A percentile compares a stretch with the other conserved stretches of the same genome.
These are phyloP conservation scores for Parnassius mnemosyne DNA, from an alignment of 2,888 invertebrate genomes.

Conservation along the genomic window DNA sequence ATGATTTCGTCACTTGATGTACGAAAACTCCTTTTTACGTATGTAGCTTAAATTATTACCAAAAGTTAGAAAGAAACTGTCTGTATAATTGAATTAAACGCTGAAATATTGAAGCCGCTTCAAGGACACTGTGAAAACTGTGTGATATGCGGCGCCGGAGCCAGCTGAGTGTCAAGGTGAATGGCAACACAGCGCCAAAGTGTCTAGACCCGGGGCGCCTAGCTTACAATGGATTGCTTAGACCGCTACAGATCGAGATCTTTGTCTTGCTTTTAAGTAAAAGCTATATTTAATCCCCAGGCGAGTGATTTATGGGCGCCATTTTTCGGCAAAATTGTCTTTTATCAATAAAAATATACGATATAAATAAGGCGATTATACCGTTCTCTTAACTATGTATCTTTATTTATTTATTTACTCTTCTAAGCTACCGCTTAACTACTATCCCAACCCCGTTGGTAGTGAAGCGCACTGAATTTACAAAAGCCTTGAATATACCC, in stretches of 20 bases:
- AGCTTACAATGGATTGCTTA: neutral
- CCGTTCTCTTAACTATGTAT: no score
- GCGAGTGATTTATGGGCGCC: neutral
- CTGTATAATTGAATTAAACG: neutral
- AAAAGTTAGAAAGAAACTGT: neutral
- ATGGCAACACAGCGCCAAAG: slow-evolving; percentile 9
- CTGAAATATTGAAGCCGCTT: neutral
- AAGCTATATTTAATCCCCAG: neutral
- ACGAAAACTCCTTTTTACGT: no score
- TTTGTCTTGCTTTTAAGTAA: neutral
- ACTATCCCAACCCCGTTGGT: no score
- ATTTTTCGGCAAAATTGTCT: neutral
- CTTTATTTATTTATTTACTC: no score
- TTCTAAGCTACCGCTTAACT: no score
- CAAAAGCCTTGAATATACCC: no score
- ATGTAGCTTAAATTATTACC: no score
- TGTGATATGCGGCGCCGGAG: neutral
- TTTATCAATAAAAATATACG: no score
- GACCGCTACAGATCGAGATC: neutral
- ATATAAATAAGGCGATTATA: no score
- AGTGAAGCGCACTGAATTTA: no score
- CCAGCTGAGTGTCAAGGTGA: slow-evolving; percentile 19
- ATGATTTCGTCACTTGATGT: no score
- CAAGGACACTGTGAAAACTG: neutral
- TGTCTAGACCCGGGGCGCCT: slow-evolving; percentile 24